Conservation (phyloP, 2,113 vertebrate species). For the Gallinago paraguaiae region DNA sequence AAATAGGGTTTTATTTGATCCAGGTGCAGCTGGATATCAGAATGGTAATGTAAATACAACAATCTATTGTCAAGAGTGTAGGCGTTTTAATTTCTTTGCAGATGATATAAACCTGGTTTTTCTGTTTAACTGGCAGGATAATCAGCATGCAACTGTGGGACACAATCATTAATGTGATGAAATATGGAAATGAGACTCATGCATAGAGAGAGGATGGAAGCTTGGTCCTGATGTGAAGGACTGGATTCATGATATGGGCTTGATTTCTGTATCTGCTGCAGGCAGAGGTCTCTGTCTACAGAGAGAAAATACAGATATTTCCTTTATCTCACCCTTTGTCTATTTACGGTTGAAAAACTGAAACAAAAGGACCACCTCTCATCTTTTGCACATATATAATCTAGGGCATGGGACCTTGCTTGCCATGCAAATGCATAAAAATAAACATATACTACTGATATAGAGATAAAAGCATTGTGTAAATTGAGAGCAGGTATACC, state of each 20-base stretch:
- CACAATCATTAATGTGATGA: slow-evolving; percentile 12
- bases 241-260: background rate
- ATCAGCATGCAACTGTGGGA: background rate
- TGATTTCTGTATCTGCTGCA: background rate
- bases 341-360: background rate
- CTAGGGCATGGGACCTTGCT: background rate
- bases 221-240: background rate
- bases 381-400: background rate
- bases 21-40: slow-evolving; percentile 47
- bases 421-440: background rate
- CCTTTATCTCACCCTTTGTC: background rate
- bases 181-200: background rate
- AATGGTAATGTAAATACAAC: slow-evolving; percentile 26
- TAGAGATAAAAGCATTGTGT: background rate
- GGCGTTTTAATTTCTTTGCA: slow-evolving; percentile 36
- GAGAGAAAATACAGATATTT: background rate
- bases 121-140: slow-evolving; percentile 46
- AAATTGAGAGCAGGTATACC: background rate
- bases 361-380: background rate
- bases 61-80: slow-evolving; percentile 7
- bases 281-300: background rate
- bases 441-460: background rate
- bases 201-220: background rate
- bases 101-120: slow-evolving; percentile 3
- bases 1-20: slow-evolving; percentile 40